These are phyloP conservation scores for Oreohelix idahoensis DNA, from an alignment of 1,140 invertebrate species.

Conservation along the genomic window DNA sequence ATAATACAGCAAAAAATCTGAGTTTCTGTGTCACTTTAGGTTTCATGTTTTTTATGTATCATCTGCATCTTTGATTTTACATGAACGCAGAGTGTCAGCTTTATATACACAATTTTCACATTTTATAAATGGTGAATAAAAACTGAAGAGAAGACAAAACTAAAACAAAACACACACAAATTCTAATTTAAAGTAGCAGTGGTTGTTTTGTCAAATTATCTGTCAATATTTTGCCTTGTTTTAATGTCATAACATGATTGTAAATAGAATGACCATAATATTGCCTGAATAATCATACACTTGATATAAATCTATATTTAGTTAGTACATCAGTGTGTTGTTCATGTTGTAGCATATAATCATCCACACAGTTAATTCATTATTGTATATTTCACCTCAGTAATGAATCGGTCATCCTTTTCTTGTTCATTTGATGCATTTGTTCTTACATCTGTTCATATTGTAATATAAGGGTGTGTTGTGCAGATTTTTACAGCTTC, in stretches of 20 bases:
- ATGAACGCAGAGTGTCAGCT: too few species aligned
- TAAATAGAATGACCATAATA: background rate
- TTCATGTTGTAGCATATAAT: background rate
- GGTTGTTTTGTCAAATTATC: background rate
- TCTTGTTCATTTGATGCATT: background rate
- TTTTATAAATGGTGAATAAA: too few species aligned
- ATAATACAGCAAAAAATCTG: too few species aligned
- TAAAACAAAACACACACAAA: too few species aligned
- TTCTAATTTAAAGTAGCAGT: too few species aligned
- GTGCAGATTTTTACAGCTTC: background rate
- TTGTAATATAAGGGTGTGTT: background rate
- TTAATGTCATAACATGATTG: background rate
- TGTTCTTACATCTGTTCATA: background rate
- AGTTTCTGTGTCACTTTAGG: too few species aligned
- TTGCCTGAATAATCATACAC: background rate
- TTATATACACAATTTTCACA: too few species aligned
- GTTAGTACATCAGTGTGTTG: constrained; percentile 8
- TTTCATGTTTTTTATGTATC: too few species aligned
- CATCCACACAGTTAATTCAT: background rate
- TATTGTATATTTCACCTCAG: background rate
- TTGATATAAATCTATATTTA: background rate
- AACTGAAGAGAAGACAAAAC: too few species aligned
- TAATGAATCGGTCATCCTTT: background rate
- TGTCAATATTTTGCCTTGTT: background rate
- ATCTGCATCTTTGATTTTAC: too few species aligned